Evolutionary conservation across 2,888 invertebrate genomes (phyloP), one percentile per base, ranked within the genome.

Genomic region (Drosophila pegasa): DNA sequence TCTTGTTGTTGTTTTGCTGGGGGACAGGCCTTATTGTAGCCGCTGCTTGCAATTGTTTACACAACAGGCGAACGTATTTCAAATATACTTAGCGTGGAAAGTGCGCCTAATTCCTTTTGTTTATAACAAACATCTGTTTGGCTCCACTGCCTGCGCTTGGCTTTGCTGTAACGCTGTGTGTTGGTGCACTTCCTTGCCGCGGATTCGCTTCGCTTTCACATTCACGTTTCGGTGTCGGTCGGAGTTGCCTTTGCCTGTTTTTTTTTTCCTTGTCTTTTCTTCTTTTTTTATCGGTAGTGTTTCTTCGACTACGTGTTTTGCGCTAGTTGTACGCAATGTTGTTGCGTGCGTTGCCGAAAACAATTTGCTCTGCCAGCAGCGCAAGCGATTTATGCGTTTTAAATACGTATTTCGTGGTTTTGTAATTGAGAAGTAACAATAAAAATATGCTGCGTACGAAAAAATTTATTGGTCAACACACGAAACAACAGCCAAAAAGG

Each of bases 401-500:
- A 71, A 56, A 65, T 75, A 72, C 72, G 79, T 75, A 63, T 71
- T 68, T 75, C 47, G 41, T 56, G 61, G 58, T 72, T 82, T 69
- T 75, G 59, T 75, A 79, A 81, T 79, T 83, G 65, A 79, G 68
- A 77, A 71, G 62, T 69, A 47, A 40, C 58, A 66, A 77, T 73
- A 79, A 75, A 75, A 69, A 76, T 61, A 76, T 62, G 71, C 77
- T 76, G 71, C 77, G 76, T 78, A 83, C 78, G 80, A 80, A 80
- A 80, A 80, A 82, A 78, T 79, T 83, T 84, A 81, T 82, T 82
- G 81, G 81, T 82, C 81, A 82, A 83, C 81, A 83, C 80, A 82
- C 84, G 84, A 78, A 81, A 81, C 82, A 78, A 67, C 78, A 78
- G 83, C 74, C 76, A 48, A 73, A 83, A 81, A 83, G 84, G 75